Percentiles rank a stretch among this genome's conserved stretches.
phyloP scores from a whole-genome alignment of 2,113 vertebrate species.

The Paramisgurnus dabryanus region DNA sequence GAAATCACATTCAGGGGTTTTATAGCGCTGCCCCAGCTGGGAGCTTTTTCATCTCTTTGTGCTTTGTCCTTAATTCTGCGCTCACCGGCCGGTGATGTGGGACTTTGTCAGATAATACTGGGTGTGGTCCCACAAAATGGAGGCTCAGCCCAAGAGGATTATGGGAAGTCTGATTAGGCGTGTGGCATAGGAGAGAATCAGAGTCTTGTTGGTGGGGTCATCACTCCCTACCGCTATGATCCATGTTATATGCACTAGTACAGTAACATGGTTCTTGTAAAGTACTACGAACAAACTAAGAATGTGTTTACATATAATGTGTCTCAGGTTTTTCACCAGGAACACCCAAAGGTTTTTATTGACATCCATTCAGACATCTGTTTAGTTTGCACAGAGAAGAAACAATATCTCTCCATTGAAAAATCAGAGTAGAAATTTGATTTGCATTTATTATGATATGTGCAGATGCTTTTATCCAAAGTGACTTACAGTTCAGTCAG shows the following conservation, averaged over 20 bases:
- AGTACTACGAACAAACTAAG: too few relatives aligned
- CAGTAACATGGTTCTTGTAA: too few relatives aligned
- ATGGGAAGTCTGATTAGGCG: constrained; percentile 42
- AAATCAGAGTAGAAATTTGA: too few relatives aligned
- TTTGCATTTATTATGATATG: too few relatives aligned
- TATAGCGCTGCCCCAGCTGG: constrained; percentile 68
- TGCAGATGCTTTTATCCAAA: too few relatives aligned
- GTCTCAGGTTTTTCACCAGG: not conserved
- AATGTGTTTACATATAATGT: not conserved
- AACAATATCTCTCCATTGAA: too few relatives aligned
- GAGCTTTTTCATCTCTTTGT: constrained; percentile 57
- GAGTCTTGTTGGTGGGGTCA: constrained; percentile 14
- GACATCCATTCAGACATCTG: too few relatives aligned
- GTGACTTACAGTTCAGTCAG: too few relatives aligned
- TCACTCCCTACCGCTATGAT: not conserved
- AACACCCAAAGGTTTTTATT: not conserved
- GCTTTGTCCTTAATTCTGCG: constrained; percentile 66
- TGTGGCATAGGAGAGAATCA: constrained; percentile 2
- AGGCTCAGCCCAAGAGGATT: constrained; percentile 53
- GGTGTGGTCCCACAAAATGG: constrained; percentile 65
- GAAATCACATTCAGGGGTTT: constrained; percentile 76
- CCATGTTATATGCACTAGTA: too few relatives aligned
- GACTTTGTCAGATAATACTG: constrained; percentile 59
- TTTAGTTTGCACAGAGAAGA: too few relatives aligned
- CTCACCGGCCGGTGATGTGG: constrained; percentile 62